A percentile compares a stretch with the other conserved stretches of the same genome.
Conservation (phyloP, 2,797 vertebrate genomes). For the Phoxinus dragarum region DNA sequence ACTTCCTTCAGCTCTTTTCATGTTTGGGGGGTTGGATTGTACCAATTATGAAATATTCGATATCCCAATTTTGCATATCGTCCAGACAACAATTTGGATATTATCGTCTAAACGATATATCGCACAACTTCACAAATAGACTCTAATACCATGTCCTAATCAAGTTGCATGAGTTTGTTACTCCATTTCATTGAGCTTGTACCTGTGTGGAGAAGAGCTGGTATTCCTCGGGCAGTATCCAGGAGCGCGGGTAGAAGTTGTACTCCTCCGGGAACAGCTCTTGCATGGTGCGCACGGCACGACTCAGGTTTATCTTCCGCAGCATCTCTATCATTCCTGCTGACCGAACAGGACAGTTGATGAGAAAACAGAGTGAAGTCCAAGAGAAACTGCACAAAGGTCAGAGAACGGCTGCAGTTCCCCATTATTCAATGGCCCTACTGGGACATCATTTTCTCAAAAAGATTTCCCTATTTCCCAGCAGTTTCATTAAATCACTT, state of each 20-base stretch:
- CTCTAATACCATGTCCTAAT: neutral
- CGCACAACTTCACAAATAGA: neutral
- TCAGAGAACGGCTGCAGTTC: neutral
- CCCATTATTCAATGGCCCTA: neutral
- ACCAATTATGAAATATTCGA: no score
- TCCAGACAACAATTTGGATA: no score
- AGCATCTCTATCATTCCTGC: slow-evolving; percentile 96
- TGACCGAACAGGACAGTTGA: slow-evolving; percentile 46
- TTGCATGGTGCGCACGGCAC: slow-evolving; percentile 92
- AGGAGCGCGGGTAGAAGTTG: slow-evolving; percentile 96
- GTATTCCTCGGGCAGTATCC: slow-evolving; percentile 96
- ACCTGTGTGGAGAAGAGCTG: slow-evolving; percentile 91
- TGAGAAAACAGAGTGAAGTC: slow-evolving; percentile 10
- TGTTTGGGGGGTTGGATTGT: no score
- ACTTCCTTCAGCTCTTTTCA: no score
- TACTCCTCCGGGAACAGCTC: slow-evolving; percentile 95
- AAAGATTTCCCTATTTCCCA: neutral
- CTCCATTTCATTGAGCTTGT: neutral
- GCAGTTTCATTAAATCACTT: slow-evolving; percentile 26
- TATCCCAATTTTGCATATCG: no score
- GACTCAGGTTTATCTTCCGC: slow-evolving; percentile 93
- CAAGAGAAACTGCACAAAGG: neutral
- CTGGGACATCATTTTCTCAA: slow-evolving; percentile 3
- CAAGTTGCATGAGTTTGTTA: neutral
- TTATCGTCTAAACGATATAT: no score